Conservation (phyloP, 2,888 invertebrate genomes). For the Hetaerina titia region DNA sequence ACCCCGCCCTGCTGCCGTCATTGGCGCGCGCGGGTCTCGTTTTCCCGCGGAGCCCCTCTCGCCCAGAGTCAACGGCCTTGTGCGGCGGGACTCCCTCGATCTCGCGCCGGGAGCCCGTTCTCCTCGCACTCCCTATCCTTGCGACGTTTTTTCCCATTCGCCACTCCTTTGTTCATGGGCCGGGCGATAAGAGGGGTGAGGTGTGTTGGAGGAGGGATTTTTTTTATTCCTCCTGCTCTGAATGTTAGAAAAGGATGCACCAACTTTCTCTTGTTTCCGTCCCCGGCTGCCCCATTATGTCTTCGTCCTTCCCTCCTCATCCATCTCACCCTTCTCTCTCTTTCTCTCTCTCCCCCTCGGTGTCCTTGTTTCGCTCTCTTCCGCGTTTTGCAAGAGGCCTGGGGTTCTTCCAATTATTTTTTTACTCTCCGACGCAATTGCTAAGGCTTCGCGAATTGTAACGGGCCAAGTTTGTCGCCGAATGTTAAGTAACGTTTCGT, state of each 20-base stretch:
- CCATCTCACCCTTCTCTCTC: not conserved
- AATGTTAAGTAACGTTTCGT: not conserved
- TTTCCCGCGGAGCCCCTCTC: not conserved
- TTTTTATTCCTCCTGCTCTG: not conserved
- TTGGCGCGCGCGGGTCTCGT: not conserved
- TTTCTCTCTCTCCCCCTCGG: not conserved
- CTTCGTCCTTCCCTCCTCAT: not conserved
- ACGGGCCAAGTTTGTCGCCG: not conserved
- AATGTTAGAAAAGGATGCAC: not conserved
- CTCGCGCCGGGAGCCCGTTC: not conserved
- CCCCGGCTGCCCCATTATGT: not conserved
- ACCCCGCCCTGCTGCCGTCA: too few species aligned
- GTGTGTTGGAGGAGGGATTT: not conserved
- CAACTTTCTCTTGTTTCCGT: not conserved
- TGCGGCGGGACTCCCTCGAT: not conserved
- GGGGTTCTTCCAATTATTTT: too few species aligned
- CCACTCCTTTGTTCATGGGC: not conserved
- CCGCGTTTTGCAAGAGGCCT: not conserved
- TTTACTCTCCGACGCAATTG: too few species aligned
- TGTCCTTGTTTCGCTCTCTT: constrained; percentile 12
- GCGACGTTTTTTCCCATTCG: not conserved
- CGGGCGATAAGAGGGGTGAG: not conserved
- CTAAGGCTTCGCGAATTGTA: not conserved
- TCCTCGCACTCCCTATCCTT: not conserved
- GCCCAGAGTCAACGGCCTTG: constrained; percentile 5